Base-by-base conservation (phyloP, 2,797 vertebrate genomes). In the Siniperca undulata region DNA sequence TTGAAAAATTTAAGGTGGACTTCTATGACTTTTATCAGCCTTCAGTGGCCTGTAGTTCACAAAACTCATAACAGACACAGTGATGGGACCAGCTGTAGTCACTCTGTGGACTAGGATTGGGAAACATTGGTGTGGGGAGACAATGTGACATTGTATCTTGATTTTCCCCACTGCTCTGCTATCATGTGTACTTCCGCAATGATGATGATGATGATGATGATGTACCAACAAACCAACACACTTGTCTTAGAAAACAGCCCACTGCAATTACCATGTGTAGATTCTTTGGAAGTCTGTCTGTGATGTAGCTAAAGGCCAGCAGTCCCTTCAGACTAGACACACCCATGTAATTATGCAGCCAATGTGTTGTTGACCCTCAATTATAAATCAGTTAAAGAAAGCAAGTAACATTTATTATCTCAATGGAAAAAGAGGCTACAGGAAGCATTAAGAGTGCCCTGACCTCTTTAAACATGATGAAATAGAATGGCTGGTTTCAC, bases 331-430 rank as follows among this genome's bases (percentile, higher is more conserved):
- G 74, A 79, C 46, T 0, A 64, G 40, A 75, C n/a, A 64, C 60
- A 65, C 38, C 44, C 46, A 68, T 64, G 67, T 52, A 61, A 78
- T 87, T 56, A 84, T 60, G 70, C 59, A 76, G 71, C 77, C 13
- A 16, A 50, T 58, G 19, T 46, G 66, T 58, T 70, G 36, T 24
- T 82, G 82, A 88, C 77, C 75, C 81, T 78, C 59, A 69, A 71
- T 86, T 85, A 80, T 61, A 72, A 85, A 82, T 12, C 70, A 76
- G 64, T 72, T 70, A 70, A 64, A 64, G 38, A 65, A 79, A 34
- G 30, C 38, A 36, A 7, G 44, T 36, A 58, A 70, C 44, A 50
- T 65, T 61, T 84, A 20, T 48, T 65, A 61, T 84, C 73, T 84
- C 50, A 38, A 0, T 14, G 52, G 65, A 16, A 36, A 53, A 78